Base-by-base conservation (phyloP, 2,113 vertebrate species). In the Pogona vitticeps region DNA sequence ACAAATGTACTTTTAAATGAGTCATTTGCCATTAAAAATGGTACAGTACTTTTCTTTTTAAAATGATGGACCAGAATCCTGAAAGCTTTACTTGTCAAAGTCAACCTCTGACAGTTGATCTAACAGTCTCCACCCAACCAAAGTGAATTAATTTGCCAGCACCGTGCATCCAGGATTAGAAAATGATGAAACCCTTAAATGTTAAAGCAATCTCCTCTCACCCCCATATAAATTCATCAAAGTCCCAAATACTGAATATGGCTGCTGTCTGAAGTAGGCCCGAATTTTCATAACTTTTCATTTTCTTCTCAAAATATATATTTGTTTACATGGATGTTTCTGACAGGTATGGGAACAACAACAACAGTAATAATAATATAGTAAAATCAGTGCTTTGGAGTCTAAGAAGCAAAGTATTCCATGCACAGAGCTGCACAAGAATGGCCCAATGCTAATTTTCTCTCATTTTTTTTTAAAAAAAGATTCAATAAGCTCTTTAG, bases 1-100 rank as follows among this genome's bases (percentile, higher is more conserved):
- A 90, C 84, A 71, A 88, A 76, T 84, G 26, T 21, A 73, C 83
- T 71, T 89, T 75, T n/a, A 82, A 59, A 80, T 73, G 38, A 79
- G 83, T 75, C 14, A 36, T 71, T 86, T 52, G 46, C 46, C 46
- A 52, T 52, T 52, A 52, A 52, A 52, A 52, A 52, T 52, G 46
- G 46, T 6, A 52, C 46, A 52, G 46, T 52, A 10, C 10, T 52
- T 86, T 17, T 80, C 10, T 82, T 81, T 71, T 46, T 31, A 80
- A 83, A 63, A n/a, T 82, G 33, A 85, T 46, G n/a, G 71, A 61
- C 42, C 81, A 68, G 20, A 38, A 88, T 85, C 33, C 71, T 85
- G 78, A 70, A 77, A 8, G 10, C 46, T 63, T 88, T 78, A 72
- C 61, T 20, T 85, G 40, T 77, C 13, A 84, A 8, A 88, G 26